Percentiles rank a stretch among this genome's conserved stretches.
Evolutionary conservation across 2,113 vertebrate species (phyloP).

Genomic region (Lichenostomus cassidix): DNA sequence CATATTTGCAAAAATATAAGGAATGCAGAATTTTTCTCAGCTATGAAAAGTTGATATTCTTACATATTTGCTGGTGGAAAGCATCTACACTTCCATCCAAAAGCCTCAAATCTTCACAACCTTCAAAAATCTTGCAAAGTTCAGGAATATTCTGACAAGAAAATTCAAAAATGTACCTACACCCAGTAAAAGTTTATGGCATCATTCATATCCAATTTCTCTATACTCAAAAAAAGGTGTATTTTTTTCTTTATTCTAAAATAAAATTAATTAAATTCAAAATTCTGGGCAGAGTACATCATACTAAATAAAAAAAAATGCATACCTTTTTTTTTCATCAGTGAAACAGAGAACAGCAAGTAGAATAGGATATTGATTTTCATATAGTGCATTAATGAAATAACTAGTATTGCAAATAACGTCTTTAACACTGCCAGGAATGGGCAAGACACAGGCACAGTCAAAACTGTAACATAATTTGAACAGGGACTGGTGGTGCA

Average conservation of each 20-base stretch:
- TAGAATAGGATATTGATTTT: not conserved
- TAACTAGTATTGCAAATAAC: not conserved
- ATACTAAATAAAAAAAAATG: not conserved
- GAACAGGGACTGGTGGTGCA: not conserved
- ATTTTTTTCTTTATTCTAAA: not conserved
- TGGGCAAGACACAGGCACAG: not conserved
- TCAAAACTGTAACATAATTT: accelerated
- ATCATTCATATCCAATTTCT: not conserved
- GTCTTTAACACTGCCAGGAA: not conserved
- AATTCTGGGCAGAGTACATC: not conserved
- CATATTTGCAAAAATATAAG: accelerated
- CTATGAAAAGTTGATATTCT: not conserved
- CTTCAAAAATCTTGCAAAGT: not conserved
- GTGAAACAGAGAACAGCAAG: not conserved
- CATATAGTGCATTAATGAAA: not conserved
- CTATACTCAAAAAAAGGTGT: not conserved
- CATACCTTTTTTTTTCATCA: not conserved
- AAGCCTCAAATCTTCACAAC: not conserved
- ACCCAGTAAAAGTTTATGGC: not conserved
- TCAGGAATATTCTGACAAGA: not conserved
- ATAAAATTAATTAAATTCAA: not conserved
- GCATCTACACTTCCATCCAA: not conserved
- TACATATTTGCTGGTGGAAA: not conserved
- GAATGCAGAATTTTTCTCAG: not conserved
- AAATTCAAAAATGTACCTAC: not conserved